Evolutionary conservation across 2,888 invertebrate genomes (phyloP), one percentile per base, ranked within the genome.

Genomic region (Catonia carolina): DNA sequence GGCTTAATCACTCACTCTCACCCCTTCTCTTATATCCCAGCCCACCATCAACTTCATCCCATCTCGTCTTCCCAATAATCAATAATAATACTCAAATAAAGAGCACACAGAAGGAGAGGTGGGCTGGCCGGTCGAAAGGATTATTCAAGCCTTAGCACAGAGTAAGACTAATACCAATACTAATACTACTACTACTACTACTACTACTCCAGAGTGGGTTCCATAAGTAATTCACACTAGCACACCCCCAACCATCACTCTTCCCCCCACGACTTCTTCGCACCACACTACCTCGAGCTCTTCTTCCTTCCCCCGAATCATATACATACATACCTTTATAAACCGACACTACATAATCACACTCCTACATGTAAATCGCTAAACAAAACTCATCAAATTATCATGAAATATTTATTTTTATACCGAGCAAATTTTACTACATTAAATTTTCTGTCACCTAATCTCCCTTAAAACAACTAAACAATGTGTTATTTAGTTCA

Each of bases 1-100:
- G 59, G 62, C 65, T 65, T 64, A 64, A 64, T 64, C 63, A 64
- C 61, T 60, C 58, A 55, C 59, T 54, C 58, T 60, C 61, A 54
- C 60, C 63, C 62, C 64, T 63, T 61, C 64, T 61, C 63, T 62
- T 59, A 65, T 60, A 59, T 60, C 61, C 62, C 61, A 60, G 60
- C 58, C 27, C 27, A 6, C 27, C 8, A 27, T 27, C 27, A n/a
- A 4, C 27, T 27, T 45, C 56, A 53, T 56, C 60, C 53, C 60
- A 61, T 58, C 48, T 55, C 36, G 55, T 52, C 56, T 61, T 53
- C 51, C 57, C 64, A 60, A 64, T 63, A 64, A 64, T 64, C 64
- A 61, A 64, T 64, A 64, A 63, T 64, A 63, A 63, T 64, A 54
- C 62, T 61, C 55, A 60, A 62, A 62, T 62, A 62, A 64, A 64